Percentiles rank a stretch among this genome's conserved stretches.
These are phyloP conservation scores for Acanthoscelides obtectus DNA, from an alignment of 2,888 invertebrate species.

Conservation along the genomic window DNA sequence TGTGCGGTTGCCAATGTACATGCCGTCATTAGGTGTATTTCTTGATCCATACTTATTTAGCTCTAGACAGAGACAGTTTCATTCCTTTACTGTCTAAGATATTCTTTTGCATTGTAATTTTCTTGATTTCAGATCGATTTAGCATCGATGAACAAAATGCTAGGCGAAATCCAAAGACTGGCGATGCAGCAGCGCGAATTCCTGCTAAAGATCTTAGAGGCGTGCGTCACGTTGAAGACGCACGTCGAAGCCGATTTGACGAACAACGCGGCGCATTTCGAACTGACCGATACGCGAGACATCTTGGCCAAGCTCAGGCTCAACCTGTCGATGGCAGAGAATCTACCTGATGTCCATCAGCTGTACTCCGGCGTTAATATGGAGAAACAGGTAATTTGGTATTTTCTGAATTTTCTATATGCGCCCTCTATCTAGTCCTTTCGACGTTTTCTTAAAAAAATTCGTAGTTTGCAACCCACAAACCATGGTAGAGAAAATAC, in stretches of 20 bases:
- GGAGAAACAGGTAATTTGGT: constrained; percentile 53
- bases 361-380: constrained; percentile 57
- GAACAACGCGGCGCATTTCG: constrained; percentile 61
- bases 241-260: constrained; percentile 72
- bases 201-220: constrained; percentile 66
- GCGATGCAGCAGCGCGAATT: constrained; percentile 68
- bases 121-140: constrained; percentile 52
- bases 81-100: no score
- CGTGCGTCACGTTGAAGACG: constrained; percentile 68
- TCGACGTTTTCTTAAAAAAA: no score
- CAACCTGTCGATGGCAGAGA: constrained; percentile 56
- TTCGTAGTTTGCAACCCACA: no score
- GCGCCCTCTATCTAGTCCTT: no score
- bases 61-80: no score
- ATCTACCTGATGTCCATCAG: constrained; percentile 57
- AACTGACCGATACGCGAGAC: constrained; percentile 63
- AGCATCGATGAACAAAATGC: constrained; percentile 63
- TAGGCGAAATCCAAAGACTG: constrained; percentile 66
- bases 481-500: no score
- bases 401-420: no score
- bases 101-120: no score
- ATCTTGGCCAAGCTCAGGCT: constrained; percentile 58
- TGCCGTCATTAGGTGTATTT: no score
- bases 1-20: no score
- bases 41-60: no score